These are phyloP conservation scores for Hydrochoerus hydrochaeris DNA, from an alignment of 2,113 vertebrate species.

Conservation along the genomic window DNA sequence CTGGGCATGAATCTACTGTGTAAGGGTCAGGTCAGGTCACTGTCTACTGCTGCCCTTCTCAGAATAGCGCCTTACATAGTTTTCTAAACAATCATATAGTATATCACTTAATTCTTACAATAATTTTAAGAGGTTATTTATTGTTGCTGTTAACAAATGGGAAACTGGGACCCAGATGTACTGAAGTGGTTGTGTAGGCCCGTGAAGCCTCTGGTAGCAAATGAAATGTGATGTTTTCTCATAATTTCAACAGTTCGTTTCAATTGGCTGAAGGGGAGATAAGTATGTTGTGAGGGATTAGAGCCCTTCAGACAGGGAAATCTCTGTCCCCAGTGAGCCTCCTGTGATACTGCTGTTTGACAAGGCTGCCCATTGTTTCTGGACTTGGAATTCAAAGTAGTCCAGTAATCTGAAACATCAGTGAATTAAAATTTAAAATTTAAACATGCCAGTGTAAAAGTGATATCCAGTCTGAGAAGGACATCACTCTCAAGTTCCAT, in stretches of 20 bases:
- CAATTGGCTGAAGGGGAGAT: not conserved
- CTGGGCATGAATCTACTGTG: not conserved
- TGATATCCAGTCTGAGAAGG: not conserved
- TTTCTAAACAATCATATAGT: not conserved
- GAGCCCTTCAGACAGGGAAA: not conserved
- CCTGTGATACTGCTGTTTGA: not conserved
- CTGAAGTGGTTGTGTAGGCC: not conserved
- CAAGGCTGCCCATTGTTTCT: not conserved
- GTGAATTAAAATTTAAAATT: not conserved
- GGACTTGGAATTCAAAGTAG: not conserved
- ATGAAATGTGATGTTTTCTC: not conserved
- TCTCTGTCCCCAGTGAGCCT: not conserved
- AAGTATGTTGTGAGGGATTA: not conserved
- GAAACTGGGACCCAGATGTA: not conserved
- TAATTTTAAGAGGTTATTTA: not conserved
- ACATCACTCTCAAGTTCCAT: not conserved
- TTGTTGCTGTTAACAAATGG: not conserved
- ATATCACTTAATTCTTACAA: not conserved
- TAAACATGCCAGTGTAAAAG: not conserved
- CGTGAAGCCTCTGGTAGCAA: not conserved
- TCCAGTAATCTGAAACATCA: not conserved
- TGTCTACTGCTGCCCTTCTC: not conserved
- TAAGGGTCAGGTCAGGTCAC: too few relatives aligned
- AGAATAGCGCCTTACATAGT: not conserved
- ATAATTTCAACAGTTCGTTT: not conserved